Percentiles rank a stretch among this genome's conserved stretches.
phyloP scores from a whole-genome alignment of 2,113 vertebrate species.

The Piprites chloris region DNA sequence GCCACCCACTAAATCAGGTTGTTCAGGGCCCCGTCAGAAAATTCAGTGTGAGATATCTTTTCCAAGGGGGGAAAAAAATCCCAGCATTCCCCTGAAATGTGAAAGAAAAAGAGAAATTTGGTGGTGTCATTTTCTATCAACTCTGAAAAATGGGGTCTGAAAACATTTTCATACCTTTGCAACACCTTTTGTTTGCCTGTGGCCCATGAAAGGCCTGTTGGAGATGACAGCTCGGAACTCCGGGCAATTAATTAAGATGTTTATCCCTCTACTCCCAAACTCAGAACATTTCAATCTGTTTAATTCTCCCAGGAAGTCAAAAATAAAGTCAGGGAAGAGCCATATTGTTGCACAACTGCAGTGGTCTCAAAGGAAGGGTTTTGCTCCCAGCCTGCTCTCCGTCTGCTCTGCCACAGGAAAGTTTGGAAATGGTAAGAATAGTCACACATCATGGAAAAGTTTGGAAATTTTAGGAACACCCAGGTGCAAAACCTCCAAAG shows the following conservation, averaged over 20 bases:
- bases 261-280: constrained; percentile 13
- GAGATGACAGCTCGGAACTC: not conserved
- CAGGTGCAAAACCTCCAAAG: not conserved
- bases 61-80: rapidly evolving
- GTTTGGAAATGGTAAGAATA: not conserved
- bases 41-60: not conserved
- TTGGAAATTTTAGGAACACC: not conserved
- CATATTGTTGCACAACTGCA: not conserved
- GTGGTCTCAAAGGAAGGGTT: not conserved
- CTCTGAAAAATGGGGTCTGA: not conserved
- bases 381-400: not conserved
- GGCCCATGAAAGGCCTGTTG: not conserved
- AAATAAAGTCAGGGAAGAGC: constrained; percentile 34
- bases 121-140: rapidly evolving
- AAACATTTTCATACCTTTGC: not conserved
- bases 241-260: constrained; percentile 38
- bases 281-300: constrained; percentile 41
- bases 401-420: rapidly evolving
- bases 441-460: not conserved
- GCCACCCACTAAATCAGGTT: not conserved
- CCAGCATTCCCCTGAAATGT: not conserved
- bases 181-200: not conserved
- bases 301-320: constrained; percentile 61
- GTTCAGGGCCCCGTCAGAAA: not conserved
- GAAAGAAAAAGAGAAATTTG: not conserved